phyloP scores from a whole-genome alignment of 2,797 vertebrate genomes.

The Alectoris magna region DNA sequence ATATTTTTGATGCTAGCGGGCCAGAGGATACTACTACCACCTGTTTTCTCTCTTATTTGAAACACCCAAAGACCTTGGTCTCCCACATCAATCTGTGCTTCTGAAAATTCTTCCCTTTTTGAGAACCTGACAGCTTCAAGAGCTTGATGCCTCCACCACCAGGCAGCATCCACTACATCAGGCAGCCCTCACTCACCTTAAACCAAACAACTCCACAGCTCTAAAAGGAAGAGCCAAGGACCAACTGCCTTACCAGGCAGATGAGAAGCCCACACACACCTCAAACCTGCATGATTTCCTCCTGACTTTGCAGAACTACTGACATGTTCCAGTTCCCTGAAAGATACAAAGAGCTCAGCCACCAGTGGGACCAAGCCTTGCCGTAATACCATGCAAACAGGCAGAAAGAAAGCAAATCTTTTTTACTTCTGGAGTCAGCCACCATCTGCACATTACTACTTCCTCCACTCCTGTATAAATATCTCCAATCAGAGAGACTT shows the following conservation, averaged over 20 bases:
- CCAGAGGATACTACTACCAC: not conserved
- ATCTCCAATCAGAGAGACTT: not conserved
- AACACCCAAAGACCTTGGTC: not conserved
- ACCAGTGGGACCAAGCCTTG: not conserved
- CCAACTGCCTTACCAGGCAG: not conserved
- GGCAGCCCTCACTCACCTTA: not conserved
- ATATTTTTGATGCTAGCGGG: not conserved
- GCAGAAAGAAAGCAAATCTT: not conserved
- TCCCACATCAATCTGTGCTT: not conserved
- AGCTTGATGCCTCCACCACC: not conserved
- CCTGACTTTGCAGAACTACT: not conserved
- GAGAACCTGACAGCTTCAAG: not conserved
- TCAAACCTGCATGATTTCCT: not conserved
- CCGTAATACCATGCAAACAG: not conserved
- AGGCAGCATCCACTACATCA: not conserved
- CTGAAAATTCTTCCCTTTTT: not conserved
- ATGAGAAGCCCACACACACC: rapidly evolving
- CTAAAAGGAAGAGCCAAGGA: not conserved
- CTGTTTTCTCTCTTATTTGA: not conserved
- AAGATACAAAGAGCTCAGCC: not conserved
- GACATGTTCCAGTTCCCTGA: not conserved
- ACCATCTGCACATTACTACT: not conserved
- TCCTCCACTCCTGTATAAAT: not conserved
- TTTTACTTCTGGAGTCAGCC: not conserved
- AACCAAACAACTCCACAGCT: not conserved